Evolutionary conservation across 2,113 vertebrate genomes (phyloP).

Genomic region (Camelus dromedarius): DNA sequence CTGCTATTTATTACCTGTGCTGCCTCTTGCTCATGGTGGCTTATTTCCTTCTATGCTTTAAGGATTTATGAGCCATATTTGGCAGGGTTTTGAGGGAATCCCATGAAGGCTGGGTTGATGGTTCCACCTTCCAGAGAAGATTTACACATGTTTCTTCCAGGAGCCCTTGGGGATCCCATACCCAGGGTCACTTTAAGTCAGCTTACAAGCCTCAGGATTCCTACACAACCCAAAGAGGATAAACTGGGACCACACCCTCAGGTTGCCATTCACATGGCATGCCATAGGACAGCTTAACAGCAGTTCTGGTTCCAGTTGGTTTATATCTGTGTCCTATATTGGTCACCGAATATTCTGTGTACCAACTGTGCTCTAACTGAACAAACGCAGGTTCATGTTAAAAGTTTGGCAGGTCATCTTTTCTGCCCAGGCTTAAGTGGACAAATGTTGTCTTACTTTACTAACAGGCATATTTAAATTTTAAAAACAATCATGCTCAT

Average conservation of each 20-base stretch:
- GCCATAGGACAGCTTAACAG: background rate
- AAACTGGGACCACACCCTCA: accelerated
- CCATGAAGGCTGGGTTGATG: background rate
- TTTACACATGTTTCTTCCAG: background rate
- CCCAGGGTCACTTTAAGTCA: background rate
- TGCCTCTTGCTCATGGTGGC: background rate
- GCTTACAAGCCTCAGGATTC: background rate
- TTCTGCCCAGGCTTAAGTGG: background rate
- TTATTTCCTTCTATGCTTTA: background rate
- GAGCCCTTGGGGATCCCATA: too few species aligned
- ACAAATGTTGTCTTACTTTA: background rate
- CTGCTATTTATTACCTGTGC: background rate
- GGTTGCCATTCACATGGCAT: background rate
- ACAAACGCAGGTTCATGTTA: background rate
- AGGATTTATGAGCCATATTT: background rate
- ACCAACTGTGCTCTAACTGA: accelerated
- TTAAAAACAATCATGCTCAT: background rate
- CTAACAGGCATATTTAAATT: background rate
- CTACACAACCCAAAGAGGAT: background rate
- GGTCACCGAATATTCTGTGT: background rate
- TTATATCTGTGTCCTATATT: background rate
- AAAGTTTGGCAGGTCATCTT: background rate
- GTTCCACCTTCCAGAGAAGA: background rate
- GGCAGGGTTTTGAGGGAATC: background rate
- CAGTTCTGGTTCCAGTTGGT: background rate